Evolutionary conservation across 2,888 invertebrate genomes (phyloP).

Genomic region (Tethea ocularis): DNA sequence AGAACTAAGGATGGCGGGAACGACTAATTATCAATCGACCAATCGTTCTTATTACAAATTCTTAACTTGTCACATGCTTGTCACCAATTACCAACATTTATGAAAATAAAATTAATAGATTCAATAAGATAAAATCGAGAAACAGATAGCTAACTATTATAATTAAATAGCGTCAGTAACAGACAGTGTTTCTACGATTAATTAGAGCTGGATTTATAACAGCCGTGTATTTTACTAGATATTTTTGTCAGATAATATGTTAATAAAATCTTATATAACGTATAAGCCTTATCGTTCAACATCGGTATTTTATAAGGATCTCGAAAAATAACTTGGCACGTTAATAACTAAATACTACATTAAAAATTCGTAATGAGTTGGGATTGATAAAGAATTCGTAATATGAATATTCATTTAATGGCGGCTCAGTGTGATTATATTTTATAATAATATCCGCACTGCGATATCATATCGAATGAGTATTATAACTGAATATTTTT

Average conservation of each 20-base stretch:
- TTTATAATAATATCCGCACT: constrained; percentile 22
- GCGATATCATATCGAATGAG: constrained; percentile 20
- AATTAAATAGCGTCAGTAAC: too few relatives aligned
- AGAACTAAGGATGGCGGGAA: too few relatives aligned
- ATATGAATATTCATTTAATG: constrained; percentile 46
- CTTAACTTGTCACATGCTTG: too few relatives aligned
- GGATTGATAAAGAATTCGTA: constrained; percentile 34
- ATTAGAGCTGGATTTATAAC: too few relatives aligned
- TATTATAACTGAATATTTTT: constrained; percentile 28
- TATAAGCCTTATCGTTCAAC: neutral
- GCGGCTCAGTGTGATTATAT: constrained; percentile 15
- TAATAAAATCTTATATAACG: neutral
- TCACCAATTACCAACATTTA: too few relatives aligned
- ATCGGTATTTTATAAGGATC: constrained; percentile 2
- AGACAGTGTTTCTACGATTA: too few relatives aligned
- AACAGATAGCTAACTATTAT: too few relatives aligned
- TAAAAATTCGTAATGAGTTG: constrained; percentile 32
- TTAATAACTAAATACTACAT: constrained; percentile 16
- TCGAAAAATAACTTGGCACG: neutral
- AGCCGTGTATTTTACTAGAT: too few relatives aligned
- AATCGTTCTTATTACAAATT: too few relatives aligned
- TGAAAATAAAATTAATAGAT: too few relatives aligned
- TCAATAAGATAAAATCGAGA: too few relatives aligned
- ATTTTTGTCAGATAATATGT: neutral
- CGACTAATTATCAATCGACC: too few relatives aligned